These are phyloP conservation scores for Scophthalmus maximus DNA, from an alignment of 2,113 vertebrate species.

Conservation along the genomic window DNA sequence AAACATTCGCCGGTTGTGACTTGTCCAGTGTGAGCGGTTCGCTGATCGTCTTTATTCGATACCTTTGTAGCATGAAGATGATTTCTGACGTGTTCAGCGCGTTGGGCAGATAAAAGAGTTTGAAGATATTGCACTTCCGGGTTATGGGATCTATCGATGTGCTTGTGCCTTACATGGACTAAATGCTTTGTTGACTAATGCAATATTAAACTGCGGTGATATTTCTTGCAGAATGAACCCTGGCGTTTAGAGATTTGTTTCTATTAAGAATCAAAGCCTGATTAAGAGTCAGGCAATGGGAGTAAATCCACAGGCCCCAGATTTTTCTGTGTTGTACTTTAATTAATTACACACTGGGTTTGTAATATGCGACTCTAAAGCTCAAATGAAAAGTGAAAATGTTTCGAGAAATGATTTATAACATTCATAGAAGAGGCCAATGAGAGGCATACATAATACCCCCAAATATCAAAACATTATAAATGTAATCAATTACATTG, in stretches of 20 bases:
- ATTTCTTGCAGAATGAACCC: background rate
- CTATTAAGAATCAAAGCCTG: constrained; percentile 4
- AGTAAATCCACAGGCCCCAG: background rate
- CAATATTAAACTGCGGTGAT: background rate
- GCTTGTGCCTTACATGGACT: background rate
- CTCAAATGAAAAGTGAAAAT: background rate
- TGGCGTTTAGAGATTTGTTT: constrained; percentile 9
- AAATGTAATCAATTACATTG: background rate
- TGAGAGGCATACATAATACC: background rate
- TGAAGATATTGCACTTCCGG: background rate
- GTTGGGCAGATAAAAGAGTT: background rate
- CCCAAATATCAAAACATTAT: too few relatives aligned
- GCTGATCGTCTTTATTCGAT: background rate
- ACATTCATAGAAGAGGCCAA: too few relatives aligned
- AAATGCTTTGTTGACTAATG: background rate
- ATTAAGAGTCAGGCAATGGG: background rate
- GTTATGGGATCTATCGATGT: background rate
- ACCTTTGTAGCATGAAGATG: background rate
- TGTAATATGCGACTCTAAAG: background rate
- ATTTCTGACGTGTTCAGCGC: background rate
- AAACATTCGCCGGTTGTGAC: background rate
- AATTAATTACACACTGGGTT: background rate
- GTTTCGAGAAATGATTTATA: too few relatives aligned
- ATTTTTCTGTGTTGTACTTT: constrained; percentile 1
- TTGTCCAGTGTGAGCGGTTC: background rate